phyloP scores from a whole-genome alignment of 1,140 invertebrate genomes.

The Babylonia areolata region DNA sequence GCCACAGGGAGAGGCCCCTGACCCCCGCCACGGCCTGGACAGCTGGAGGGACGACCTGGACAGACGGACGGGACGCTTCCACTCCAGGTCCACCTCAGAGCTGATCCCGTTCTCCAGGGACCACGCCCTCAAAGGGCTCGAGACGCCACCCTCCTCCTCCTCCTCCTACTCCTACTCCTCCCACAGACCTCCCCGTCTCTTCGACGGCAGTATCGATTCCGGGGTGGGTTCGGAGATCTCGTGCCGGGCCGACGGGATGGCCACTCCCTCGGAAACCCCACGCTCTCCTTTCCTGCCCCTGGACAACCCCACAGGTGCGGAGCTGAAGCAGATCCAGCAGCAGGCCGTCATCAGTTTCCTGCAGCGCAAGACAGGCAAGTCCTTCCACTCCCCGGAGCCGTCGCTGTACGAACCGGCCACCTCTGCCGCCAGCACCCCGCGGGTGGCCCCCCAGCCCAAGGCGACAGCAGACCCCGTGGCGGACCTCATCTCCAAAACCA shows the following conservation, averaged over 20 bases:
- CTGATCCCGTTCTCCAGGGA: background rate
- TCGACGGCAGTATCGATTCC: conserved; percentile 32
- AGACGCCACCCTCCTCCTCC: too few species aligned
- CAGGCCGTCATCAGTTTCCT: conserved; percentile 90
- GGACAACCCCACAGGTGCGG: conserved; percentile 76
- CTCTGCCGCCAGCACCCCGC: too few species aligned
- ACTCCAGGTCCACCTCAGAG: background rate
- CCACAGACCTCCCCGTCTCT: conserved; percentile 12
- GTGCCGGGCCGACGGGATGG: background rate
- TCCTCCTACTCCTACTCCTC: background rate
- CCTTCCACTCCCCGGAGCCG: conserved; percentile 33
- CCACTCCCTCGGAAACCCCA: background rate
- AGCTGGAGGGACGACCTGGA: conserved; percentile 18
- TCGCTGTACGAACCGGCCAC: conserved; percentile 40
- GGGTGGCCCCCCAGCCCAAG: background rate
- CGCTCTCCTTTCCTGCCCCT: background rate
- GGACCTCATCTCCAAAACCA: conserved; percentile 51
- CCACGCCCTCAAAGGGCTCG: background rate
- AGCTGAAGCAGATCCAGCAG: conserved; percentile 87
- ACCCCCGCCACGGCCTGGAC: background rate
- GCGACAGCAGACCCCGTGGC: conserved; percentile 43
- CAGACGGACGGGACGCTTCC: conserved; percentile 16
- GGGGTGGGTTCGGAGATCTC: conserved; percentile 31
- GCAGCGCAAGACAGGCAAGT: conserved; percentile 81
- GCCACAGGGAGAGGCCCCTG: background rate